Evolutionary conservation across 2,113 vertebrate genomes (phyloP).

Genomic region (Atlantisia rogersi): DNA sequence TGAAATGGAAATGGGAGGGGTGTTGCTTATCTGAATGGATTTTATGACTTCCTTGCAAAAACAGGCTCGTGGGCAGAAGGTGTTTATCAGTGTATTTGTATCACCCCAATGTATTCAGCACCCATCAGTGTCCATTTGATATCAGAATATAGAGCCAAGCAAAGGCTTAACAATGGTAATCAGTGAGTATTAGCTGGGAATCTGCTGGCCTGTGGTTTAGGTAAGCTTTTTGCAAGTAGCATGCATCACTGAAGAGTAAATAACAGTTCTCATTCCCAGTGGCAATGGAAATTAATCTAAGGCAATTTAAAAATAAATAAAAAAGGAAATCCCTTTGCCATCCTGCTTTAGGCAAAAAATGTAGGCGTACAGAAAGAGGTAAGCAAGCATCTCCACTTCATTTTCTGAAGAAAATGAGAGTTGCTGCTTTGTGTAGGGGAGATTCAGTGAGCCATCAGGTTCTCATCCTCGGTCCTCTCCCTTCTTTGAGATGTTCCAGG

Average conservation of each 20-base stretch:
- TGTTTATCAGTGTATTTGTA: not conserved
- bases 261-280: not conserved
- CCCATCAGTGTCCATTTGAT: not conserved
- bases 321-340: not conserved
- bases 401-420: not conserved
- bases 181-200: not conserved
- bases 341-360: not conserved
- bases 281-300: slow-evolving; percentile 1
- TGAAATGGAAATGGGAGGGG: slow-evolving; percentile 46
- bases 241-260: not conserved
- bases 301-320: not conserved
- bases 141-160: not conserved
- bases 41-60: slow-evolving; percentile 78
- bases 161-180: not conserved
- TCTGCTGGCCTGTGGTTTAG: not conserved
- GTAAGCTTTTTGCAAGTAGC: not conserved
- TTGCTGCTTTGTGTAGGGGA: not conserved
- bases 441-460: rapidly evolving
- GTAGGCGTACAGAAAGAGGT: not conserved
- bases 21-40: slow-evolving; percentile 25
- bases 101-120: not conserved
- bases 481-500: not conserved
- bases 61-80: not conserved
- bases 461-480: not conserved
- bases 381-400: not conserved